phyloP scores from a whole-genome alignment of 2,113 vertebrate species.

The Athene noctua region DNA sequence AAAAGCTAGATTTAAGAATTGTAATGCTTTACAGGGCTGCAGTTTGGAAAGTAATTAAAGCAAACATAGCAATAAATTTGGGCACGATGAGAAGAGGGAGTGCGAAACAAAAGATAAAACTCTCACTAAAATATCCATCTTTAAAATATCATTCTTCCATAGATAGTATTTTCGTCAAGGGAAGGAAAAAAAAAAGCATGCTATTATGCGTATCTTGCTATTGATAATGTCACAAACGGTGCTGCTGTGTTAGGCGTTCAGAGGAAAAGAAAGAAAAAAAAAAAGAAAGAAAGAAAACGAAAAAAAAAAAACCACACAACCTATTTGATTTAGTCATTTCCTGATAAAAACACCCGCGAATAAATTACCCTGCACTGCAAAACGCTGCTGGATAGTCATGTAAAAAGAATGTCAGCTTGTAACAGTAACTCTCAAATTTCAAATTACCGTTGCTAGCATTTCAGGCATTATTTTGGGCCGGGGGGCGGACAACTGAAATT shows the following conservation, averaged over 20 bases:
- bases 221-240: fast-evolving
- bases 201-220: neutral
- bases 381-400: neutral
- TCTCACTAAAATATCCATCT: neutral
- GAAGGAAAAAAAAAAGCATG: neutral
- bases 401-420: slow-evolving; percentile 34
- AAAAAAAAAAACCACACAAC: neutral
- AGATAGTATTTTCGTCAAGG: neutral
- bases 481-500: neutral
- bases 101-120: neutral
- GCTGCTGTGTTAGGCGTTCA: neutral
- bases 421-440: slow-evolving; percentile 49
- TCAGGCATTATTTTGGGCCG: neutral
- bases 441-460: neutral
- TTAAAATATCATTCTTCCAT: neutral
- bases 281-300: neutral
- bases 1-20: neutral
- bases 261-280: neutral
- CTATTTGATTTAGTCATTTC: neutral
- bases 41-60: neutral
- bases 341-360: slow-evolving; percentile 28
- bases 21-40: neutral
- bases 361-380: neutral
- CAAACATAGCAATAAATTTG: neutral
- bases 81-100: neutral